Base-by-base conservation (phyloP, 2,888 invertebrate species). In the Apamea anceps region DNA sequence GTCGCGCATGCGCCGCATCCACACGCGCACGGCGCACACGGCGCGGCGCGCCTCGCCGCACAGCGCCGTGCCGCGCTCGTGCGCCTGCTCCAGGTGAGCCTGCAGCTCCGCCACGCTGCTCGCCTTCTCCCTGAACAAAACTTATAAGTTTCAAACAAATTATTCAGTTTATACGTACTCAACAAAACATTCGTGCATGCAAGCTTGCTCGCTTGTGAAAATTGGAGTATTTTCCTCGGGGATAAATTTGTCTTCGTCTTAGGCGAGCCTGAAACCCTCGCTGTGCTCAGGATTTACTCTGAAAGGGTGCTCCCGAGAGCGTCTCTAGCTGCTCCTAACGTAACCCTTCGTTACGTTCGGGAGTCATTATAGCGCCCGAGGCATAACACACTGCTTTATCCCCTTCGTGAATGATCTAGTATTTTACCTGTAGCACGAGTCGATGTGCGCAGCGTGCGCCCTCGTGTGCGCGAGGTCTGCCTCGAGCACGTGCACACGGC, bases 41-140 rank as follows among this genome's bases (percentile, higher is more conserved):
- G 92, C 94, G 71, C 91, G 92, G 0, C 93, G 92, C 89, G 94
- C 92, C 86, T 94, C 93, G 10, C 68, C 92, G 90, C 95, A 94
- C 85, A 96, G 93, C 92, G 81, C 90, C 1, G 94, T 93, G 87
- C 96, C 94, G 82, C 94, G 95, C 87, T 81, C 85, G 67, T 93
- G 94, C 87, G 96, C 95, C 81, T 89, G 91, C 66, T 87, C 85
- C 87, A 96, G 88, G 90, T 94, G 90, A 18, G 77, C 72, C 85
- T 93, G 92, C 87, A 96, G 87, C 88, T 85, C 87, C 6, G 74
- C 28, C 66, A 90, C 91, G 7, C 76, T 77, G 48, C 78, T 62
- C 28, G 84, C 88, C 80, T 93, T 91, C 83, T 93, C 91, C 37
- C 95, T 95, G 88, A 18, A 21, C 25, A 15, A 28, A 18, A 67